Conservation (phyloP, 2,888 invertebrate genomes). For the Rotaria magnacalcarata region DNA sequence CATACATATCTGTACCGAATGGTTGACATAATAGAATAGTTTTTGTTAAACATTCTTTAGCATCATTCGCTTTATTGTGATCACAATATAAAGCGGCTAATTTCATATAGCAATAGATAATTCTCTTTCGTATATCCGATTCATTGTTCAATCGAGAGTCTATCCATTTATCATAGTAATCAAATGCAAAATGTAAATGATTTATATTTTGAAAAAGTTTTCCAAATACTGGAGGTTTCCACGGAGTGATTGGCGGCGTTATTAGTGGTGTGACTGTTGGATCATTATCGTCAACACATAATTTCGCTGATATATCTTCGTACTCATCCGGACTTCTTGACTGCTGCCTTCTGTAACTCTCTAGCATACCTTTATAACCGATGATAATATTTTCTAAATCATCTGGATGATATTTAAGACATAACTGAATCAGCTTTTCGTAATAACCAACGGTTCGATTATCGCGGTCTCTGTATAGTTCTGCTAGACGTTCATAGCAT, state of each 20-base stretch:
- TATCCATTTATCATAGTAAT: background rate
- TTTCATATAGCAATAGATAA: background rate
- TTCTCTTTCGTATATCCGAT: background rate
- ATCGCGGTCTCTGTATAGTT: background rate
- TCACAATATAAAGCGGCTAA: background rate
- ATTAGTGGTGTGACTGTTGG: background rate
- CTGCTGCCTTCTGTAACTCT: background rate
- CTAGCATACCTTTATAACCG: background rate
- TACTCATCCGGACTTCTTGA: background rate
- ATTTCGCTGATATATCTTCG: background rate
- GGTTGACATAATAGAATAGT: background rate
- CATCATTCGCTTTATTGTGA: background rate
- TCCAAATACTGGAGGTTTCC: background rate
- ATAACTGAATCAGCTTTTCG: background rate
- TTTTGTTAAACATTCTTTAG: background rate
- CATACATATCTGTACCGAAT: background rate
- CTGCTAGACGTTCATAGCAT: background rate
- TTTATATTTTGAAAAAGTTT: background rate
- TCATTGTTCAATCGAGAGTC: background rate
- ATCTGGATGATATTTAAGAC: background rate
- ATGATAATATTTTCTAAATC: background rate
- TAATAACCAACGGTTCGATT: background rate
- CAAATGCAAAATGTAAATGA: background rate
- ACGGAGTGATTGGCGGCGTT: background rate
- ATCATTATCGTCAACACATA: background rate